Evolutionary conservation across 2,113 vertebrate genomes (phyloP).

Genomic region (Eonycteris spelaea): DNA sequence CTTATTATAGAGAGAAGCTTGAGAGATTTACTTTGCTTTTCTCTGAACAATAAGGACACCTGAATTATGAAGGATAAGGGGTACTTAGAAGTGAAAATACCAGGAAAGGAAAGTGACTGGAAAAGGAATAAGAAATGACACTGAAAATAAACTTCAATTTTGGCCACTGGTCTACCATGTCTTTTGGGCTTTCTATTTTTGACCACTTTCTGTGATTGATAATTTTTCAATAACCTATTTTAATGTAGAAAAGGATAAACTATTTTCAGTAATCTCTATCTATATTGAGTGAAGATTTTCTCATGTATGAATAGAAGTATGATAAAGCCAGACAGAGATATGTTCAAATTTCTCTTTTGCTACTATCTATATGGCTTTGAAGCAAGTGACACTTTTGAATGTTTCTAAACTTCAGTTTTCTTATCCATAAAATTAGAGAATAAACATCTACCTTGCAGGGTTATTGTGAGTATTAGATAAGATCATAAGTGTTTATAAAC

Average conservation of each 20-base stretch:
- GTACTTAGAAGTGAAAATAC: background rate
- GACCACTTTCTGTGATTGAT: background rate
- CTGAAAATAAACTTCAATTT: background rate
- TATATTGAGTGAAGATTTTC: background rate
- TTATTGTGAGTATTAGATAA: background rate
- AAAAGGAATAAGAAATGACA: background rate
- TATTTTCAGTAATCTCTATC: background rate
- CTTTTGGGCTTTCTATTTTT: background rate
- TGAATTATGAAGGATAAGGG: background rate
- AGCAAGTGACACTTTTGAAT: background rate
- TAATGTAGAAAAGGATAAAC: background rate
- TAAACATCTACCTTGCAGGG: background rate
- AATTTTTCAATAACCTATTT: background rate
- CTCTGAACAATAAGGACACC: background rate
- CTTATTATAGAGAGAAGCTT: background rate
- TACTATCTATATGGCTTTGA: background rate
- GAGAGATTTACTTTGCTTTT: background rate
- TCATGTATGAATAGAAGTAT: background rate
- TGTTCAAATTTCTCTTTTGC: background rate
- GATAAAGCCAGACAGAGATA: background rate
- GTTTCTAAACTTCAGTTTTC: background rate
- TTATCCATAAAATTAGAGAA: background rate
- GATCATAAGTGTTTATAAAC: background rate
- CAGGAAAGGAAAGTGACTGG: background rate
- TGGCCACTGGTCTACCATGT: background rate